phyloP scores from a whole-genome alignment of 2,888 invertebrate species.

The Seira ritae region DNA sequence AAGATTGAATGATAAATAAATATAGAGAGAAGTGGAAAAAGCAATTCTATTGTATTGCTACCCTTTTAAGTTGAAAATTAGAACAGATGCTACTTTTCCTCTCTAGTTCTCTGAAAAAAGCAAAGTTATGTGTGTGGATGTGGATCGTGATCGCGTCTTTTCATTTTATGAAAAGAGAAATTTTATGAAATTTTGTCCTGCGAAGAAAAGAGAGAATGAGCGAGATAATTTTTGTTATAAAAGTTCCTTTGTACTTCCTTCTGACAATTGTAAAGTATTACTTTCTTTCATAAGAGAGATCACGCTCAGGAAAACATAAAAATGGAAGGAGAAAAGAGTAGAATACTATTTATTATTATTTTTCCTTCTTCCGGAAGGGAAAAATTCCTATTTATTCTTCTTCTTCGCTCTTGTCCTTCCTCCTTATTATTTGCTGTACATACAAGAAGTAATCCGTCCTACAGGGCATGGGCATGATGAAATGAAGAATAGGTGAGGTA shows the following conservation, averaged over 20 bases:
- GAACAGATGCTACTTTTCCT: conserved; percentile 19
- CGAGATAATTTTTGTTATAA: conserved; percentile 1
- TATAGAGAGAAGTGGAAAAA: not conserved
- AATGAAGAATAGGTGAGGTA: conserved; percentile 32
- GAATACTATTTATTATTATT: conserved; percentile 11
- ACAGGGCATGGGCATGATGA: conserved; percentile 38
- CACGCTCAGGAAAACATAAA: conserved; percentile 14
- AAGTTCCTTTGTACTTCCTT: not conserved
- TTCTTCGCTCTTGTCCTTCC: conserved; percentile 28
- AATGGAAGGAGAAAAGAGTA: conserved; percentile 9
- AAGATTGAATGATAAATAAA: conserved; percentile 15
- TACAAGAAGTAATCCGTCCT: not conserved
- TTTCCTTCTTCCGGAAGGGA: not conserved
- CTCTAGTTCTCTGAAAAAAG: not conserved
- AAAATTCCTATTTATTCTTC: conserved; percentile 27
- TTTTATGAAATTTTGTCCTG: not conserved
- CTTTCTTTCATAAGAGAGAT: not conserved
- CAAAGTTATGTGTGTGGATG: not conserved
- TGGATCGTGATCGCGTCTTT: not conserved
- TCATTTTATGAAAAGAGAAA: not conserved
- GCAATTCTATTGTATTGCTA: conserved; percentile 8
- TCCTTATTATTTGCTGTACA: conserved; percentile 28
- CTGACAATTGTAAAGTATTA: conserved; percentile 8
- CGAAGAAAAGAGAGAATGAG: not conserved
- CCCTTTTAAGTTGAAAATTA: conserved; percentile 5